Conservation (phyloP, 2,113 vertebrate species). For the Halichoeres trimaculatus region DNA sequence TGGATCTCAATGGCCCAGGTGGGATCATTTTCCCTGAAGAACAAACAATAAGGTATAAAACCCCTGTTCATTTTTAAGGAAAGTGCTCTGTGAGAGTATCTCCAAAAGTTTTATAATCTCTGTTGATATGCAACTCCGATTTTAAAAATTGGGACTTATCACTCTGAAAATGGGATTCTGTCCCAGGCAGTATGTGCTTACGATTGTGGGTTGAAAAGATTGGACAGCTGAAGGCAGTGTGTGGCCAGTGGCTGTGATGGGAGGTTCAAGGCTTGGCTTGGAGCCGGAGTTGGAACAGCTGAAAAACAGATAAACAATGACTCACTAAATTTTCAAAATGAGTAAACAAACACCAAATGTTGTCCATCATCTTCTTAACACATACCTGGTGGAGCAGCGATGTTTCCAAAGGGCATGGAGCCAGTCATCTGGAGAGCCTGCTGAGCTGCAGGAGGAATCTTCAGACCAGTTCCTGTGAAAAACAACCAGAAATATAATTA, state of each 20-base stretch:
- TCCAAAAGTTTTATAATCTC: too few species aligned
- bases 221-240: conserved; percentile 98
- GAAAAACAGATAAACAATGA: conserved; percentile 3
- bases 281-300: conserved; percentile 67
- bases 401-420: conserved; percentile 92
- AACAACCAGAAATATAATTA: background rate
- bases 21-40: conserved; percentile 92
- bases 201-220: conserved; percentile 99
- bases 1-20: conserved; percentile 97
- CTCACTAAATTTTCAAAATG: background rate
- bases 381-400: conserved; percentile 78
- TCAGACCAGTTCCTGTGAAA: conserved; percentile 91
- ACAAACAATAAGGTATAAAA: background rate
- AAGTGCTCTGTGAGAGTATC: too few species aligned
- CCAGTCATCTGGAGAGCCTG: conserved; percentile 98
- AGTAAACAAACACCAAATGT: background rate
- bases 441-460: conserved; percentile 97
- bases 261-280: conserved; percentile 83
- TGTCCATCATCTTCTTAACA: background rate
- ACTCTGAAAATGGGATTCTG: too few species aligned
- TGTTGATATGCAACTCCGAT: too few species aligned
- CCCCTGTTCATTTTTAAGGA: too few species aligned
- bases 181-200: conserved; percentile 75
- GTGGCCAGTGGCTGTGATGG: conserved; percentile 95
- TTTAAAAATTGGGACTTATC: too few species aligned